Conservation (phyloP, 92 coral and sea anemone genomes). For the Montipora capitata region DNA sequence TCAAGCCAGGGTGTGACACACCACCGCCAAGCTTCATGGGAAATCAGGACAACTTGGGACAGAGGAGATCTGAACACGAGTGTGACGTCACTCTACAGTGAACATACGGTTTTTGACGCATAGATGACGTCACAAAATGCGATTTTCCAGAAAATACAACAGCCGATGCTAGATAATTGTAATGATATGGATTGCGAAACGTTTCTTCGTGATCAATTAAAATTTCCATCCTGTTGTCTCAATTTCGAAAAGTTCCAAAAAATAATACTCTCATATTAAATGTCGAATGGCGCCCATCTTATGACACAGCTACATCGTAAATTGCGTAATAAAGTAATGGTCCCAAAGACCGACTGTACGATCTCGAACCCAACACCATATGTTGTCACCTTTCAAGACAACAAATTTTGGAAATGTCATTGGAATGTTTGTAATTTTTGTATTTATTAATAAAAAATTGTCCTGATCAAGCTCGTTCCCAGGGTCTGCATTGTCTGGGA, state of each 20-base stretch:
- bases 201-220: background rate
- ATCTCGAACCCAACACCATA: background rate
- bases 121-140: conserved; percentile 53
- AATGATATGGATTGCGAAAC: conserved; percentile 9
- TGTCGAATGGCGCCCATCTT: background rate
- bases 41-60: conserved; percentile 32
- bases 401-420: background rate
- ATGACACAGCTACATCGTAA: background rate
- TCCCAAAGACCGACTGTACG: background rate
- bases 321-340: conserved; percentile 41
- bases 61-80: conserved; percentile 43
- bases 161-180: background rate
- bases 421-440: too few relatives aligned
- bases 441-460: too few relatives aligned
- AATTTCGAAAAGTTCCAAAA: too few relatives aligned
- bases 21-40: conserved; percentile 48
- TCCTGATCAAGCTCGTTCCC: too few relatives aligned
- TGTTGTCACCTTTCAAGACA: background rate
- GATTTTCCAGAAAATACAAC: conserved; percentile 47
- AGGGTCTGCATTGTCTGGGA: too few relatives aligned
- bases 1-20: conserved; percentile 57
- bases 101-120: conserved; percentile 67
- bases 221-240: background rate
- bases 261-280: too few relatives aligned
- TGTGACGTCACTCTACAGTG: conserved; percentile 37